Base-by-base conservation (phyloP, 2,113 vertebrate species). In the Atrichornis clamosus region DNA sequence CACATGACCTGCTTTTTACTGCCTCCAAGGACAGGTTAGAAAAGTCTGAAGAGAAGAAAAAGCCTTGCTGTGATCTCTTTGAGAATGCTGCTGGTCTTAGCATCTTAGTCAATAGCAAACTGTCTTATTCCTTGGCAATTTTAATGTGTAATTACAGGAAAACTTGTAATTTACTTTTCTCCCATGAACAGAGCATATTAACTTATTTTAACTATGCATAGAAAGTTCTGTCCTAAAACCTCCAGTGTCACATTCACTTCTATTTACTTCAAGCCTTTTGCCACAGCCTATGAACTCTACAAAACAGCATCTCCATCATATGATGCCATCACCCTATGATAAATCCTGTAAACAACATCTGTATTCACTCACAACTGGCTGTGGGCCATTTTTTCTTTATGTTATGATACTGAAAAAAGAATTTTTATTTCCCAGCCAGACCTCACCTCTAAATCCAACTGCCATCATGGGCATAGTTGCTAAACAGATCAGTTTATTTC, bases 401-500 rank as follows among this genome's bases (percentile, higher is more conserved):
- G 30, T 89, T 52, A 70, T 37, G 56, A 76, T 41, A 68, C 20
- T 33, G 33, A 72, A 89, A 67, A 70, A 63, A 32, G 41, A 37
- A 6, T 21, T 41, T 39, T 35, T 63, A 65, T 49, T 58, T 63
- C 41, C 13, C 15, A 80, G 46, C 6, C 49, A 84, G 47, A 64
- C 33, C 37, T 75, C 64, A 93, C 70, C 64, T 93, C 74, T 44
- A 37, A 64, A 37, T 33, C 49, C 33, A 76, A 33, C 24, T 75
- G n/a, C 47, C 60, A 39, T 44, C 0, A 0, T 3, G 5, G 79
- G 41, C 30, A 76, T 4, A 80, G 81, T 8, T 87, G 67, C 82
- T 80, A 41, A 93, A 81, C 60, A 93, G 67, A 37, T 42, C 69
- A 63, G 53, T 90, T 89, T 95, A 95, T 97, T 96, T 95, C 80